These are phyloP conservation scores for Camponotus pennsylvanicus DNA, from an alignment of 1,140 invertebrate species.

Conservation along the genomic window DNA sequence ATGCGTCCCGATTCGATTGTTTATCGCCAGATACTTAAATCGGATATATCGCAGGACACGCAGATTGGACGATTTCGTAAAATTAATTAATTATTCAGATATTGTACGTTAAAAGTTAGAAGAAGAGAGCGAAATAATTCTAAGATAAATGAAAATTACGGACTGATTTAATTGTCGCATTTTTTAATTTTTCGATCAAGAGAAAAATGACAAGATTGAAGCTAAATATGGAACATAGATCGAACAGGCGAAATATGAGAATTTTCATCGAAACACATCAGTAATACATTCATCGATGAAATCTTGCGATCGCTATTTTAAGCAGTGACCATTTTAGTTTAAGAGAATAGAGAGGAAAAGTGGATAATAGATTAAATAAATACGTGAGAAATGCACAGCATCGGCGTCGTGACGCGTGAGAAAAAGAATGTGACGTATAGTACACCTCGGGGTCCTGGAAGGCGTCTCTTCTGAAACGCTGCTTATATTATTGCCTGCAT, in stretches of 20 bases:
- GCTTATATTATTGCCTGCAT: constrained; percentile 82
- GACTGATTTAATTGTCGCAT: background rate
- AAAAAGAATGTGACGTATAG: constrained; percentile 79
- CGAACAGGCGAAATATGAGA: no score
- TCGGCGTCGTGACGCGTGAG: constrained; percentile 60
- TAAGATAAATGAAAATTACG: background rate
- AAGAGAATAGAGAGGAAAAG: background rate
- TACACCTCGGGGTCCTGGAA: constrained; percentile 75
- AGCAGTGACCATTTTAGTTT: no score
- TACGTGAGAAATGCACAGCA: constrained; percentile 29
- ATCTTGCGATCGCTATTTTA: no score
- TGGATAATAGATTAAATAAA: constrained; percentile 13
- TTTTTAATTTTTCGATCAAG: background rate
- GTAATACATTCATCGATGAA: no score
- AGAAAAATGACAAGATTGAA: background rate
- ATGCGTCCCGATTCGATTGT: background rate
- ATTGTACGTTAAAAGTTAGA: background rate
- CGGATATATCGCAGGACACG: background rate
- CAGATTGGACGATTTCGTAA: no score
- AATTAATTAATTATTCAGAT: background rate
- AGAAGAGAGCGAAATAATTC: no score
- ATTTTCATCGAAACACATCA: no score
- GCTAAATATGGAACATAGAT: no score
- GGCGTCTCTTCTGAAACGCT: constrained; percentile 74
- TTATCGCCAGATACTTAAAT: background rate